Conservation (phyloP, 2,113 vertebrate genomes). For the Microcebus griseorufus region DNA sequence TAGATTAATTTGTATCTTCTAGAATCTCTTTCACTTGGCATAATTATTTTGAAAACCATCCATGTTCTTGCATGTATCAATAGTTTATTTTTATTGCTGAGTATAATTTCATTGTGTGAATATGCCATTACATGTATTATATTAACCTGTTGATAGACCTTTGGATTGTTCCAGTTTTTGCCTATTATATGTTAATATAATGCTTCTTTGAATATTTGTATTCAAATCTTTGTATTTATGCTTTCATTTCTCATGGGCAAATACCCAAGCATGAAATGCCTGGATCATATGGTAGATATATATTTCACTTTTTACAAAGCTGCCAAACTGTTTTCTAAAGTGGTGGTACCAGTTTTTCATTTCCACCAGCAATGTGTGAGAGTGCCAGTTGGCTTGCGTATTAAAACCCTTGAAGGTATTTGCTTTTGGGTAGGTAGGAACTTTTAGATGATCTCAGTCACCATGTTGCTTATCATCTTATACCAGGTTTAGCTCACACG, state of each 20-base stretch:
- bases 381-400: background rate
- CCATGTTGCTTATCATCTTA: background rate
- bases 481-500: background rate
- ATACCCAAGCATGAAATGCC: background rate
- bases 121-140: background rate
- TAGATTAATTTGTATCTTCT: background rate
- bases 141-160: background rate
- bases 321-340: background rate
- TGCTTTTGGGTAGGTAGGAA: background rate
- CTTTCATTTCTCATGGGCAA: background rate
- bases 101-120: background rate
- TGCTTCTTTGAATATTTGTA: background rate
- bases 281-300: background rate
- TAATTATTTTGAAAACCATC: background rate
- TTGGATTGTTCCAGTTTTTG: background rate
- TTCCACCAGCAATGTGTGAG: background rate
- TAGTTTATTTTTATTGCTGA: slow-evolving; percentile 5
- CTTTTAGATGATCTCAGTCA: background rate
- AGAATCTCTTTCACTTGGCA: background rate
- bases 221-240: background rate
- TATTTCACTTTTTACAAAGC: background rate
- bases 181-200: background rate
- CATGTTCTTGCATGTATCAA: background rate
- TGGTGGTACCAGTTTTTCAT: background rate
- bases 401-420: background rate